Conservation (phyloP, 2,797 vertebrate species). For the Lindbergichthys nudifrons region DNA sequence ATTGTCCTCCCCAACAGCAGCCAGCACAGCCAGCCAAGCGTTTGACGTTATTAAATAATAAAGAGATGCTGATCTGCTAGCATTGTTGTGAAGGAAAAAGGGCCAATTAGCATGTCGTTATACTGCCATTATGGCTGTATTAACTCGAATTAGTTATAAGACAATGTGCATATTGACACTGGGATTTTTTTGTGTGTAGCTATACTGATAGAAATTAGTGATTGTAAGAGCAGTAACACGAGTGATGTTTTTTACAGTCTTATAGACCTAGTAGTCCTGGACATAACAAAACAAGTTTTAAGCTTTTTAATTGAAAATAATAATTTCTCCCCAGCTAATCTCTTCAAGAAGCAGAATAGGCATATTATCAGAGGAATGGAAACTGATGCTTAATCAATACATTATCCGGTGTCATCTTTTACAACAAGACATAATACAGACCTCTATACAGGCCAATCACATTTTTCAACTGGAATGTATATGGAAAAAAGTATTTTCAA, state of each 20-base stretch:
- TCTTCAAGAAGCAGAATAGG: constrained; percentile 9
- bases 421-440: not conserved
- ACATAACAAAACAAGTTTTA: not conserved
- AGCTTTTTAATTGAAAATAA: too few relatives aligned
- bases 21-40: constrained; percentile 90
- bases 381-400: constrained; percentile 14
- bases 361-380: constrained; percentile 11
- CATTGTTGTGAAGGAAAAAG: constrained; percentile 90
- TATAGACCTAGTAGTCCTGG: not conserved
- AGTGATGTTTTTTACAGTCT: not conserved
- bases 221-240: not conserved
- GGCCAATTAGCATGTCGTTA: constrained; percentile 93
- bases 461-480: too few relatives aligned
- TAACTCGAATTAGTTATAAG: constrained; percentile 93
- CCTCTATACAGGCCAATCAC: not conserved
- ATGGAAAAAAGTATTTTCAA: too few relatives aligned
- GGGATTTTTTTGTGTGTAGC: constrained; percentile 19
- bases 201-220: not conserved
- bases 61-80: constrained; percentile 92
- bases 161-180: constrained; percentile 85
- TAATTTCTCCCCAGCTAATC: constrained; percentile 28
- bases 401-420: not conserved
- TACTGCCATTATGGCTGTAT: constrained; percentile 93
- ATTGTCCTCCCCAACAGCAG: constrained; percentile 89
- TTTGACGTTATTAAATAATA: constrained; percentile 98